phyloP scores from a whole-genome alignment of 2,113 vertebrate genomes.

The Arvicanthis niloticus region DNA sequence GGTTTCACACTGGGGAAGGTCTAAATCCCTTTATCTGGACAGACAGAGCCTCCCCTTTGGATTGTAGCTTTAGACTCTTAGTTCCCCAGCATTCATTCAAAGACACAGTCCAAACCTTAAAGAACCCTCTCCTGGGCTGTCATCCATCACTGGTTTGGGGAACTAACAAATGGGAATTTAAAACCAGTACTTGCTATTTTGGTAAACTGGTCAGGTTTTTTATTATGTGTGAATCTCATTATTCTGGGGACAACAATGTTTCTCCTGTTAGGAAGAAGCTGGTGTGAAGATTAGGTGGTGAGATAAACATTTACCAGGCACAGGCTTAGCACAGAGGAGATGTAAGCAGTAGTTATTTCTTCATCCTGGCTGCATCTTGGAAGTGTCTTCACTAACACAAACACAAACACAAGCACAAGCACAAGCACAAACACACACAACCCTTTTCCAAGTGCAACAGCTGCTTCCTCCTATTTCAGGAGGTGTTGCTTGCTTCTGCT shows the following conservation, averaged over 20 bases:
- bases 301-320: rapidly evolving
- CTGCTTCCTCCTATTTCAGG: rapidly evolving
- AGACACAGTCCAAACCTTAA: not conserved
- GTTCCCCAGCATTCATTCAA: not conserved
- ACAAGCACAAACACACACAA: too few species aligned
- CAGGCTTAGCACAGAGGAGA: too few species aligned
- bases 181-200: not conserved
- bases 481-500: not conserved
- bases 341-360: rapidly evolving
- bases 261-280: not conserved
- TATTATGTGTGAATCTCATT: rapidly evolving
- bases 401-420: not conserved
- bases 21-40: not conserved
- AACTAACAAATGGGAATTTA: not conserved
- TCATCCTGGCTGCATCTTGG: rapidly evolving
- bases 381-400: rapidly evolving
- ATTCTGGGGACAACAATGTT: rapidly evolving
- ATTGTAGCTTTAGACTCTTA: not conserved
- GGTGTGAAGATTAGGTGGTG: not conserved
- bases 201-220: not conserved
- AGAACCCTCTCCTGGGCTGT: not conserved
- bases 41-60: not conserved
- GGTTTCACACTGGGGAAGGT: too few species aligned
- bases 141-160: not conserved
- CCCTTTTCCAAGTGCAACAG: rapidly evolving